Conservation (phyloP, 1,140 invertebrate species). For the Riptortus pedestris region DNA sequence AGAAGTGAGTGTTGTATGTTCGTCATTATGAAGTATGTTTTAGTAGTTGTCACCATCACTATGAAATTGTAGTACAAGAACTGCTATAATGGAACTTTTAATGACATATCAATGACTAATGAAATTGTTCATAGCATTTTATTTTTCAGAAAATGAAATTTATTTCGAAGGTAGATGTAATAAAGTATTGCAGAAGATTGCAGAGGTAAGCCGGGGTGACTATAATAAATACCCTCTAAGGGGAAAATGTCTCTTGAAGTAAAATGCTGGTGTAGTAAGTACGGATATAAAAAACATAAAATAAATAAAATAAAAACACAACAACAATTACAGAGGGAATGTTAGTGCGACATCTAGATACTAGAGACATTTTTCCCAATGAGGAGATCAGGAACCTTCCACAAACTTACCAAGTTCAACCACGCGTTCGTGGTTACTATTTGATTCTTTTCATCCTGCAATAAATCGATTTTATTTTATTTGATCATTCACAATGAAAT, state of each 20-base stretch:
- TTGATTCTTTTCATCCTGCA: constrained; percentile 59
- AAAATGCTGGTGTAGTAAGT: constrained; percentile 8
- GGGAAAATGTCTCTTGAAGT: constrained; percentile 26
- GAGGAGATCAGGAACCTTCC: constrained; percentile 21
- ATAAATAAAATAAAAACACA: constrained; percentile 10
- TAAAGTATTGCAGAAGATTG: constrained; percentile 26
- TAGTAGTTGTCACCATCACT: too few species aligned
- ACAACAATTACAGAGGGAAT: constrained; percentile 21
- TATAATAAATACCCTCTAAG: constrained; percentile 26
- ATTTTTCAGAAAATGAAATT: too few species aligned
- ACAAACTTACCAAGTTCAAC: constrained; percentile 66
- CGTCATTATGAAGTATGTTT: too few species aligned
- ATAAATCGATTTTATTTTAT: constrained; percentile 29
- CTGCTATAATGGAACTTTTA: too few species aligned
- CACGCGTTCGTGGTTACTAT: constrained; percentile 84
- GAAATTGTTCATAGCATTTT: too few species aligned
- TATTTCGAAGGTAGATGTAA: background rate
- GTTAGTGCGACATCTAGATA: constrained; percentile 11
- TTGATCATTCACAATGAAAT: constrained; percentile 8
- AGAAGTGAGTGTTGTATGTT: too few species aligned
- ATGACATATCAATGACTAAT: too few species aligned
- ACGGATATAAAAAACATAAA: background rate
- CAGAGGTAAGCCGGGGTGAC: constrained; percentile 27
- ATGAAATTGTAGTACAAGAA: too few species aligned
- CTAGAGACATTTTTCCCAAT: constrained; percentile 26